These are phyloP conservation scores for Scolopax mira DNA, from an alignment of 2,113 vertebrate genomes.

Conservation along the genomic window DNA sequence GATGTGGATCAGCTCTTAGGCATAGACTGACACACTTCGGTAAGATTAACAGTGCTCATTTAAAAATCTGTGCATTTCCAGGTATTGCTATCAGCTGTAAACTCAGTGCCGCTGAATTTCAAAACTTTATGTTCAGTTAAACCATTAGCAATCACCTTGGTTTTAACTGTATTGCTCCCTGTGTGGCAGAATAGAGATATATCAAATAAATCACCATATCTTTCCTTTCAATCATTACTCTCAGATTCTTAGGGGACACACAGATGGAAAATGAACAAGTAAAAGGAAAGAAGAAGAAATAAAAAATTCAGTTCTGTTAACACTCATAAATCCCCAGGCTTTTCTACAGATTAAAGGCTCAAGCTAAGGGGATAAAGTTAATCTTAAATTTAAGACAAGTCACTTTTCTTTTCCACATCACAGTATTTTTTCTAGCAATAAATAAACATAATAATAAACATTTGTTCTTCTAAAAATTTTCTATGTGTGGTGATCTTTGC, in stretches of 20 bases:
- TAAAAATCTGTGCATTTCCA: background rate
- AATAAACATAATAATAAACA: constrained; percentile 26
- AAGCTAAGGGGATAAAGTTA: constrained; percentile 49
- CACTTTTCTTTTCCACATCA: constrained; percentile 38
- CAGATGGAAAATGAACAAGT: constrained; percentile 44
- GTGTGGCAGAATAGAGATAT: constrained; percentile 21
- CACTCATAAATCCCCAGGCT: constrained; percentile 56
- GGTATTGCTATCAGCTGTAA: background rate
- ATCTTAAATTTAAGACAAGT: constrained; percentile 62
- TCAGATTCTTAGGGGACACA: constrained; percentile 38
- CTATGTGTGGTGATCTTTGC: background rate
- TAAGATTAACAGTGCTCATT: background rate
- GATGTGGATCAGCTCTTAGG: background rate
- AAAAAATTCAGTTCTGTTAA: constrained; percentile 62
- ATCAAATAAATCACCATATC: constrained; percentile 42
- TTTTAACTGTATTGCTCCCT: background rate
- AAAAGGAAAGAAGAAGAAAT: constrained; percentile 35
- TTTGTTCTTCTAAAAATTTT: background rate
- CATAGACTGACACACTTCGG: background rate
- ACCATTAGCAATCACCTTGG: background rate
- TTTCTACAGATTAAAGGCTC: constrained; percentile 68
- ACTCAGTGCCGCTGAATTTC: background rate
- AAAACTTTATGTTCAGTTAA: background rate
- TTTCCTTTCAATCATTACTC: constrained; percentile 22
- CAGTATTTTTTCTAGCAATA: constrained; percentile 29